Conservation (phyloP, 2,113 vertebrate genomes). For the Dipodomys spectabilis region DNA sequence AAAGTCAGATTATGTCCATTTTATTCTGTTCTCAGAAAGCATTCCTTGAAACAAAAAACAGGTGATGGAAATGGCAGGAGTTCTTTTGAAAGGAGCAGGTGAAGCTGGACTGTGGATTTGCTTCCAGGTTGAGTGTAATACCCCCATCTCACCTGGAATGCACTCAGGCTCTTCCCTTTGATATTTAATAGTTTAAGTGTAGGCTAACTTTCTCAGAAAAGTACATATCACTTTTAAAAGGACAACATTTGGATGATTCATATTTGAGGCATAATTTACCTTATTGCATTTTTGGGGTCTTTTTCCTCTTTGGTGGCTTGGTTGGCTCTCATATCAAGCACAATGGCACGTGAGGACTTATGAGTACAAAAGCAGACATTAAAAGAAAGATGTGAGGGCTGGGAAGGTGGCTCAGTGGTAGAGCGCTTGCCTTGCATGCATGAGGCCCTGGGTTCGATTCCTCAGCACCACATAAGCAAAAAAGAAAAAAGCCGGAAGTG, state of each 20-base stretch:
- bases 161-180: neutral
- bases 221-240: neutral
- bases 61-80: neutral
- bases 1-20: neutral
- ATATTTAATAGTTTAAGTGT: neutral
- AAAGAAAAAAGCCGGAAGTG: too few species aligned
- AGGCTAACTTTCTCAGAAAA: neutral
- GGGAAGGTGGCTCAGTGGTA: too few species aligned
- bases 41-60: neutral
- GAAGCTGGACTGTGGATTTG: neutral
- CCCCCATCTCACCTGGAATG: rapidly evolving
- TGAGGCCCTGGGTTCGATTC: too few species aligned
- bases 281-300: neutral
- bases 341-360: neutral
- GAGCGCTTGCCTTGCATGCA: too few species aligned
- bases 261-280: neutral
- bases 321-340: neutral
- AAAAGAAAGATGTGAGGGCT: neutral
- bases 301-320: neutral
- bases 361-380: neutral
- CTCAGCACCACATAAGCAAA: too few species aligned
- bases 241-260: neutral
- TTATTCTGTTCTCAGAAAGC: neutral
- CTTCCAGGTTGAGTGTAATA: neutral
- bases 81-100: constrained; percentile 7